Percentiles rank a stretch among this genome's conserved stretches.
Evolutionary conservation across 2,888 invertebrate species (phyloP).

Genomic region (Ophraella communa): DNA sequence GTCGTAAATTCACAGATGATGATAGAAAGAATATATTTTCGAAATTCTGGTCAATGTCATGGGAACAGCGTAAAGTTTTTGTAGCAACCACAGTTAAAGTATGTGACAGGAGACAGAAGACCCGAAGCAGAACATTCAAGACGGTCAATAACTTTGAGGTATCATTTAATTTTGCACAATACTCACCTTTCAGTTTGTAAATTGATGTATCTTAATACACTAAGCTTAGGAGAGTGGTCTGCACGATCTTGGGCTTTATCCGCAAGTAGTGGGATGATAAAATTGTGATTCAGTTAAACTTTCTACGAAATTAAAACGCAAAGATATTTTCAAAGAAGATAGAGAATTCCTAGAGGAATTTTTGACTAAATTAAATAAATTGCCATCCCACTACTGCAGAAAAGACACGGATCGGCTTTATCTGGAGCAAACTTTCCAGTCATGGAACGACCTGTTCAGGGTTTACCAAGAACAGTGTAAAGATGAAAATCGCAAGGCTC

Average conservation of each 20-base stretch:
- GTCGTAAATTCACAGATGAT: slow-evolving; percentile 3
- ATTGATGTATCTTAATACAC: slow-evolving; percentile 8
- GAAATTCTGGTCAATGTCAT: not conserved
- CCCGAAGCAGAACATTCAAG: slow-evolving; percentile 10
- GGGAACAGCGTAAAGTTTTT: no score
- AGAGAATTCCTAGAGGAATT: no score
- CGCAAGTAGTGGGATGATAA: not conserved
- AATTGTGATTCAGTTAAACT: not conserved
- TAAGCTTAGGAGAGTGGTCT: slow-evolving; percentile 12
- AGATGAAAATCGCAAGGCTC: no score
- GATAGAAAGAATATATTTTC: slow-evolving; percentile 9
- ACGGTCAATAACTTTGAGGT: slow-evolving; percentile 6
- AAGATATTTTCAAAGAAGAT: no score
- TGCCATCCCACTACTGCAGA: not conserved
- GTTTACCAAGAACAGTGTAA: no score
- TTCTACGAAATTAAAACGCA: no score
- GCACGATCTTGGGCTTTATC: slow-evolving; percentile 1
- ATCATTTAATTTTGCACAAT: slow-evolving; percentile 8
- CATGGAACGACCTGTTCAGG: no score
- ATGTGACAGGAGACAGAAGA: not conserved
- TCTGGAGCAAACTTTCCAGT: no score
- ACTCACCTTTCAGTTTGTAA: slow-evolving; percentile 1
- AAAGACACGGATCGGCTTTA: not conserved
- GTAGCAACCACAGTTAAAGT: no score
- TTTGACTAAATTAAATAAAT: no score